These are phyloP conservation scores for Drosophila repleta DNA, from an alignment of 1,140 invertebrate species.

Conservation along the genomic window DNA sequence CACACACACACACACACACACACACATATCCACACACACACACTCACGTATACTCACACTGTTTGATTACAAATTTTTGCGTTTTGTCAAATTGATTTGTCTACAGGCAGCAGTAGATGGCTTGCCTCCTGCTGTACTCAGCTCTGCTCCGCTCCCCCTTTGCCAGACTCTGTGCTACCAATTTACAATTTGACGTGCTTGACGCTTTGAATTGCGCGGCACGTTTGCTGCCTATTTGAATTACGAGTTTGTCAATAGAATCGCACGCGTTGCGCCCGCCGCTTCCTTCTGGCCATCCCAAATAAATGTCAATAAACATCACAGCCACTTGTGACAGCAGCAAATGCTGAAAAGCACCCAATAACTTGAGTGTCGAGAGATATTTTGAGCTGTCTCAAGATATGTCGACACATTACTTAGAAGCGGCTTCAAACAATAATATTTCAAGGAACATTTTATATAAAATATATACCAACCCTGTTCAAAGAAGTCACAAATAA, in stretches of 20 bases:
- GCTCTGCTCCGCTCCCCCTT: not conserved
- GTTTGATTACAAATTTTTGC: conserved; percentile 47
- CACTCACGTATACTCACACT: not conserved
- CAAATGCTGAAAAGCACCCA: conserved; percentile 33
- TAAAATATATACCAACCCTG: not conserved
- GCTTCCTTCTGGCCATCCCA: conserved; percentile 18
- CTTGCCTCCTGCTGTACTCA: not conserved
- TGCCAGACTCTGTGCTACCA: conserved; percentile 31
- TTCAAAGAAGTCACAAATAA: too few relatives aligned
- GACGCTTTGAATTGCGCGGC: conserved; percentile 66
- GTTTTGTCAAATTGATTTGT: conserved; percentile 74
- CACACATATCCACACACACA: not conserved
- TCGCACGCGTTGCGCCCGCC: conserved; percentile 33
- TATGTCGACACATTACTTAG: not conserved
- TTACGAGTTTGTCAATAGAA: conserved; percentile 74
- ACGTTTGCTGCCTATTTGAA: conserved; percentile 78
- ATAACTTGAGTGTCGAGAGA: not conserved
- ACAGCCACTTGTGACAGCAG: conserved; percentile 36
- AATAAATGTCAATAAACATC: conserved; percentile 74
- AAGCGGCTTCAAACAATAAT: not conserved
- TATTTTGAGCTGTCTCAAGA: not conserved
- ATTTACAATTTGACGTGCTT: conserved; percentile 77
- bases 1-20: conserved; percentile 1
- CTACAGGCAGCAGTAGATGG: conserved; percentile 49
- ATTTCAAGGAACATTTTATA: not conserved